Evolutionary conservation across 2,113 vertebrate species (phyloP), one percentile per base, ranked within the genome.

Genomic region (Lontra canadensis): DNA sequence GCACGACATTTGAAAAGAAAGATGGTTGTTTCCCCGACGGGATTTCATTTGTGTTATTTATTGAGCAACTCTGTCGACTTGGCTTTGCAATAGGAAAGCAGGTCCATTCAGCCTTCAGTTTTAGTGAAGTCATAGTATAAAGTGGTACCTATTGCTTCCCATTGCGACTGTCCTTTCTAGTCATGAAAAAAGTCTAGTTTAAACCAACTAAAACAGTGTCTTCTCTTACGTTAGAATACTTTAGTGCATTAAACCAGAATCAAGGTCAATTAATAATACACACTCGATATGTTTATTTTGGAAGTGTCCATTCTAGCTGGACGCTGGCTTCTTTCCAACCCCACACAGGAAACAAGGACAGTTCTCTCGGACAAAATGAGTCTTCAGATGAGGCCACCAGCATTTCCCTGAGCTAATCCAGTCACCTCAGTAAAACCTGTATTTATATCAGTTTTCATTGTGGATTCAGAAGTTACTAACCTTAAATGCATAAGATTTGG

Each of bases 1-100:
- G 59, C 11, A 31, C 88, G 83, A n/a, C 87, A 26, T 91, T 61
- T 87, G 97, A 95, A 97, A 97, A 93, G 91, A 57, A 74, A 80
- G 71, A 65, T 86, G 59, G 83, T 92, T 97, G 67, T 97, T 95
- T 98, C 69, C 61, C 88, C 97, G 44, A 4, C 69, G 44, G 15
- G 78, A 25, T 86, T 92, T 97, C 15, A 55, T 18, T 36, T 49
- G 93, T 4, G 49, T 92, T 94, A 82, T 95, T 97, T 96, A 97
- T 95, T 88, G 86, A 90, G 90, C 89, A 95, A 94, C 67, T 59
- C 29, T 87, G 31, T 93, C 85, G 42, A 49, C 59, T 95, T 4
- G 1, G 55, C 67, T 95, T 55, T 90, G 69, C 61, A 59, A 73
- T 83, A 96, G 39, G 81, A 91, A 73, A 90, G 73, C 67, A 74